Evolutionary conservation across 2,797 vertebrate genomes (phyloP), one percentile per base, ranked within the genome.

Genomic region (Acipenser oxyrinchus): DNA sequence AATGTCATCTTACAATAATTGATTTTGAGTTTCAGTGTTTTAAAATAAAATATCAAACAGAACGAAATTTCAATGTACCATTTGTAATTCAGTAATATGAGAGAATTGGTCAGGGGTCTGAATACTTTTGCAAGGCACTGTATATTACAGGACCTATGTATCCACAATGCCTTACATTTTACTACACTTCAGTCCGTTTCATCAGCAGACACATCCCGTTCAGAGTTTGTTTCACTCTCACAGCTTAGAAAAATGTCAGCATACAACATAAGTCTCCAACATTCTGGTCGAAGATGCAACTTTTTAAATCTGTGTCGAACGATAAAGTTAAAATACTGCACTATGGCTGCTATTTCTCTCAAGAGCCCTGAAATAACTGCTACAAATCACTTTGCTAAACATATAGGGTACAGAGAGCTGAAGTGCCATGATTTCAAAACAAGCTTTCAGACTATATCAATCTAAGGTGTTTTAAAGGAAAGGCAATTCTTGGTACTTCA

Each of bases 261-360:
- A 49, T 15, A 6, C 9, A 0, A n/a, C 53, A 64, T 68, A 60
- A 23, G 49, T 69, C 62, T 60, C 68, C 6, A 23, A 55, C 51
- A 75, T 70, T 65, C 18, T 70, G 15, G 63, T 65, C 73, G 78
- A 63, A 68, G 68, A 78, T 15, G 49, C 49, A 72, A 79, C 4
- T 68, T 72, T 37, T 82, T 87, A 79, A 79, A 83, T 82, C 76
- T 73, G 71, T 23, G 68, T 51, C 67, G 12, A 58, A n/a, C 55
- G 78, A 78, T 74, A 70, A 1, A 3, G 78, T 81, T 80, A 68
- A 72, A 83, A 76, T 60, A 78, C 82, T 55, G 77, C 81, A 77
- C 73, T 55, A 71, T 70, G 75, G 78, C 80, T 70, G 71, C 71
- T 73, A 70, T 75, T 1, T 64, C 70, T 52, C 77, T 73, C 69